Percentiles rank a stretch among this genome's conserved stretches.
Conservation (phyloP, 2,113 vertebrate genomes). For the Rhegmatorhina hoffmannsi region DNA sequence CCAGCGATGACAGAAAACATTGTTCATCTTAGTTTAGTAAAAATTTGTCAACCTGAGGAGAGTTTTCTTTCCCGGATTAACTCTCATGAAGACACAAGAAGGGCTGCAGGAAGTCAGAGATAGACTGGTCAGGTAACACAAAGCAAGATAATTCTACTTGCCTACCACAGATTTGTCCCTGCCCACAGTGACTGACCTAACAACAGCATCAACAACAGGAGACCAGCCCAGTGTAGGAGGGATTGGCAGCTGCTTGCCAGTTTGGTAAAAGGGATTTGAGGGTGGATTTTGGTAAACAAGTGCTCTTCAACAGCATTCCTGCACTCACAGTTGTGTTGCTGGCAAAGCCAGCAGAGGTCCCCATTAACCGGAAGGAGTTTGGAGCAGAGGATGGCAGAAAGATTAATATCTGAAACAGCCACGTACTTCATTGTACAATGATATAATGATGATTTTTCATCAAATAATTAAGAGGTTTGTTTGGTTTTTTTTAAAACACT, state of each 20-base stretch:
- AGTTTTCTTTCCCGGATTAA: not conserved
- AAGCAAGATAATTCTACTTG: not conserved
- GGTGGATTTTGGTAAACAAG: not conserved
- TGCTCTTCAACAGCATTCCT: not conserved
- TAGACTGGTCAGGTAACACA: not conserved
- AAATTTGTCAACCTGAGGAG: not conserved
- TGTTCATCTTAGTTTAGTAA: not conserved
- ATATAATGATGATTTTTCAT: not conserved
- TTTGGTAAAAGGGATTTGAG: not conserved
- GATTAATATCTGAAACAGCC: not conserved
- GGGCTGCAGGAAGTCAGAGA: not conserved
- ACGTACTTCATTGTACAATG: not conserved
- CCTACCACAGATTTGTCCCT: not conserved
- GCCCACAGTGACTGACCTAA: not conserved
- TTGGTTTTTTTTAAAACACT: not conserved
- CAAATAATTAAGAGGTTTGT: not conserved
- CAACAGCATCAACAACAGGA: not conserved
- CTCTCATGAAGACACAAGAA: not conserved
- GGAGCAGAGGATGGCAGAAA: not conserved
- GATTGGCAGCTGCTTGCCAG: not conserved
- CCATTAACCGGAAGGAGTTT: not conserved
- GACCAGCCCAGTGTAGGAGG: not conserved
- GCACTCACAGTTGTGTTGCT: not conserved
- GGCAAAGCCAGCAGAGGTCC: not conserved
- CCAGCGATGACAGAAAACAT: not conserved